Evolutionary conservation across 2,888 invertebrate genomes (phyloP), one percentile per base, ranked within the genome.

Genomic region (Cryptocephalus moraei): DNA sequence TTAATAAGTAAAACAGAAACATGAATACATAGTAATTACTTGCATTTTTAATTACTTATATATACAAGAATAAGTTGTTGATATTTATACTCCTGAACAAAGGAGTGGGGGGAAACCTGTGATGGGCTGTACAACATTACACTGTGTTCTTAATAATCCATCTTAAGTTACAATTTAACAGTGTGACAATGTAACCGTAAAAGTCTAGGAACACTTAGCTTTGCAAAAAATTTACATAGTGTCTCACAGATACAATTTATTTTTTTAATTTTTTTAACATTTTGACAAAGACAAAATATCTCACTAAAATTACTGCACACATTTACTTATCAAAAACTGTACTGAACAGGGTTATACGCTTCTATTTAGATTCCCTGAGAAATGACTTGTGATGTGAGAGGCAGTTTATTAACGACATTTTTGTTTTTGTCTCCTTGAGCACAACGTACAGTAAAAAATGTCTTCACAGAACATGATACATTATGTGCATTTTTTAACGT

Each of bases 1-100:
- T 70, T 69, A 70, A 70, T 70, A 70, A 70, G 69, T 68, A 70
- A 70, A 70, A 70, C 70, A 72, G 71, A 73, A 72, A 71, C 68
- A 68, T 69, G 67, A 68, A 68, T 69, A 71, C 68, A 69, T 68
- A 67, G 61, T 65, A 62, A 63, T 61, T 62, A 63, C 62, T 63
- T 64, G 62, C 62, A 64, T 65, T 59, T 62, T 61, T 36, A 67
- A 64, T 66, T 65, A 65, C 64, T 64, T 66, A 68, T 68, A 65
- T 68, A 65, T 66, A 69, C 64, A 69, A 36, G 36, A 36, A 62
- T 64, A 62, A 63, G 61, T 61, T 58, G 61, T 63, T 62, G 60
- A 61, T 62, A 58, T 64, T 66, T 65, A 65, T 63, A 65, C 66
- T 65, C 67, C 66, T 54, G 63, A 60, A n/a, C 62, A 61, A 50